Evolutionary conservation across 2,888 invertebrate species (phyloP), one percentile per base, ranked within the genome.

Genomic region (Lasioglossum zephyrum): DNA sequence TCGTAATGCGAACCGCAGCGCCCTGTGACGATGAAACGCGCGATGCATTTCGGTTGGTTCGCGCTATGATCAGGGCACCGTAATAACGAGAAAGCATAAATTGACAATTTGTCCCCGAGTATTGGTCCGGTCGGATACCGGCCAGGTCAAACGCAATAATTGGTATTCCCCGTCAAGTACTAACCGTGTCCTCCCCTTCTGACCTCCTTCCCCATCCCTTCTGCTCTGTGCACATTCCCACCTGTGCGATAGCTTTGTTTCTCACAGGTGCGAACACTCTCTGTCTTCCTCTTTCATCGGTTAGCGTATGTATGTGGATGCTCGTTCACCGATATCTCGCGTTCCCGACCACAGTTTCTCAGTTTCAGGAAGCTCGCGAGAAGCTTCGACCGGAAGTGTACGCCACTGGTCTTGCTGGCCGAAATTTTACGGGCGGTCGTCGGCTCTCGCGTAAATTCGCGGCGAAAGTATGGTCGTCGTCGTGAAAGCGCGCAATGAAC

Each of bases 81-180:
- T 92, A 93, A 93, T 94, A 93, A 93, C 92, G 93, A 92, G 92
- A 92, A 90, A 90, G 92, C 93, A 94, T 92, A 94, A 93, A 94
- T 94, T 93, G 93, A 93, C 93, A 92, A 93, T 94, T 94, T 93
- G 91, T 91, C 92, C 90, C 91, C 88, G 90, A 90, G 91, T 90
- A 93, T 93, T 92, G 93, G 91, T 90, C 87, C 85, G 87, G 57
- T 74, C 82, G 81, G 84, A 78, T 84, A 81, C 81, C 85, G 70
- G 79, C 85, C 81, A 82, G 87, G 80, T 88, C 84, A 83, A 88
- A 89, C 87, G 91, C 88, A 89, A 90, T 91, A 91, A 91, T 91
- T 91, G 91, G 82, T 90, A 81, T 82, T 82, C 86, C 76, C 85
- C 88, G 91, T 89, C 91, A 87, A 90, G 89, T 88, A 79, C 73